phyloP scores from a whole-genome alignment of 2,113 vertebrate species.

The Sialia sialis region DNA sequence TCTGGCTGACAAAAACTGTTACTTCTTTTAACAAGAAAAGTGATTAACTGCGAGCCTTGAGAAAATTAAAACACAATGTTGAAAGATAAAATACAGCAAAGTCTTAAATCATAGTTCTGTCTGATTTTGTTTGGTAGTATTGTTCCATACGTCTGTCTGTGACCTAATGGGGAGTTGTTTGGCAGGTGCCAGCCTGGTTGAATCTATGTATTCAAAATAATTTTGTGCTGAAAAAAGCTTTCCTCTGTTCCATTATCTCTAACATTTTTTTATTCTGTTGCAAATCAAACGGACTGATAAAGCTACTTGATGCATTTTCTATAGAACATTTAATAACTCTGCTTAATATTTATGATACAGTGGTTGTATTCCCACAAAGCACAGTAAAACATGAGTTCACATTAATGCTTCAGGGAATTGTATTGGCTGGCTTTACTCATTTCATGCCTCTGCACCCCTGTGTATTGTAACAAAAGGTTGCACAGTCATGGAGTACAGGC shows the following conservation, averaged over 20 bases:
- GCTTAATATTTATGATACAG: not conserved
- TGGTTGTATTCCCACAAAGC: not conserved
- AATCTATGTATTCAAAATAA: not conserved
- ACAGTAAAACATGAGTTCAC: not conserved
- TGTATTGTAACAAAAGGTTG: not conserved
- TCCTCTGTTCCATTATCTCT: not conserved
- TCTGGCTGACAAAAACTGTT: not conserved
- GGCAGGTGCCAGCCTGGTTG: not conserved
- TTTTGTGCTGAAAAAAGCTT: not conserved
- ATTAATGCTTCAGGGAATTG: not conserved
- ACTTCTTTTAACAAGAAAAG: not conserved
- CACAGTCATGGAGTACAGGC: not conserved
- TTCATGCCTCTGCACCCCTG: fast-evolving
- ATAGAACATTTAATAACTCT: not conserved
- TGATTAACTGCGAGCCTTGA: not conserved
- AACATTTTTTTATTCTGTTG: not conserved
- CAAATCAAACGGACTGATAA: not conserved
- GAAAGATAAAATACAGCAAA: not conserved
- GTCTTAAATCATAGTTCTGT: not conserved
- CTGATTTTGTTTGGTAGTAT: not conserved
- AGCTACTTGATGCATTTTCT: not conserved
- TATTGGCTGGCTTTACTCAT: not conserved
- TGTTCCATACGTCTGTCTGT: not conserved
- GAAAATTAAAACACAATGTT: not conserved
- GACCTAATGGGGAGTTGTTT: not conserved